Conservation (phyloP, 2,113 vertebrate genomes). For the Scortum barcoo region DNA sequence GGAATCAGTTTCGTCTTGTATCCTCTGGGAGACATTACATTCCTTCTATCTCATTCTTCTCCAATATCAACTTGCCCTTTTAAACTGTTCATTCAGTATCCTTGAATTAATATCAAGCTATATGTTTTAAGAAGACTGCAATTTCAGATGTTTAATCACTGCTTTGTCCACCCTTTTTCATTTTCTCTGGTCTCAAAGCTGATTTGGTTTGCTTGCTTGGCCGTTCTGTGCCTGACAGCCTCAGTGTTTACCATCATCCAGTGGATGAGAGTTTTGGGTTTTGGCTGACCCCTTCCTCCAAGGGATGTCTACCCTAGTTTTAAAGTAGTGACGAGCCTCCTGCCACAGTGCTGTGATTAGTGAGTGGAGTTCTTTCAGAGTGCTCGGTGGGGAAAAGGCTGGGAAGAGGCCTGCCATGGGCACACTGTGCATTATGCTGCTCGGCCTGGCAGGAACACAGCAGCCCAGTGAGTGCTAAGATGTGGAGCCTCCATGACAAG, state of each 20-base stretch:
- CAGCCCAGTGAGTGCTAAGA: slow-evolving; percentile 55
- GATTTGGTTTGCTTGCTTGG: slow-evolving; percentile 26
- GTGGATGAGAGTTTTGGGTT: slow-evolving; percentile 56
- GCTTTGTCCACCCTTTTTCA: background rate
- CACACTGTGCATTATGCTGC: slow-evolving; percentile 69
- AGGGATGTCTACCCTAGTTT: slow-evolving; percentile 58
- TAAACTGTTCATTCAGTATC: slow-evolving; percentile 11
- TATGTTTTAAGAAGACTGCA: slow-evolving; percentile 14
- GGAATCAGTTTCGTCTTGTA: slow-evolving; percentile 11
- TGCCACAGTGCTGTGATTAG: slow-evolving; percentile 54
- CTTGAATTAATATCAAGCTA: slow-evolving; percentile 26
- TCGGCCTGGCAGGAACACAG: slow-evolving; percentile 67
- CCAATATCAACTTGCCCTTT: slow-evolving; percentile 33
- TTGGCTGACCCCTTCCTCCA: slow-evolving; percentile 55
- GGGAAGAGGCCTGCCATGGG: slow-evolving; percentile 61
- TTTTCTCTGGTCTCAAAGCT: slow-evolving; percentile 16
- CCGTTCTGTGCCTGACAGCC: slow-evolving; percentile 27
- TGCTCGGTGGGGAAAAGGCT: slow-evolving; percentile 38
- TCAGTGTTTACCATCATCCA: slow-evolving; percentile 48
- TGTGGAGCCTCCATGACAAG: slow-evolving; percentile 68
- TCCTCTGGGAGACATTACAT: slow-evolving; percentile 58
- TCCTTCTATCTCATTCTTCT: slow-evolving; percentile 41
- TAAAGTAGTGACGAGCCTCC: slow-evolving; percentile 60
- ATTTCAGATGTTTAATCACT: slow-evolving; percentile 1
- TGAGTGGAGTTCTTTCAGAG: slow-evolving; percentile 71